phyloP scores from a whole-genome alignment of 2,113 vertebrate species.

The Nansenia antarctica region DNA sequence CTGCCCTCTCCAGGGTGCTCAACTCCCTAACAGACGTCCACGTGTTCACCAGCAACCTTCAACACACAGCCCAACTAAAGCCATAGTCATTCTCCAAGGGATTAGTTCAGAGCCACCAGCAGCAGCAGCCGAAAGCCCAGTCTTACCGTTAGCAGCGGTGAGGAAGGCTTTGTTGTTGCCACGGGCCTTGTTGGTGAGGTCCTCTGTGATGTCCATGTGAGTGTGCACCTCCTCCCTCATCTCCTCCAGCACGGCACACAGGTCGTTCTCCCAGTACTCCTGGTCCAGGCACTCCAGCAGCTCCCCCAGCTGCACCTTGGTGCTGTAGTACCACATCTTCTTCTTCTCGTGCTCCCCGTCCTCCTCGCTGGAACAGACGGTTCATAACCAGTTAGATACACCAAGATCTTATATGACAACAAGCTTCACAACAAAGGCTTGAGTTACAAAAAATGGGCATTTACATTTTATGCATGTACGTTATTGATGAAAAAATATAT shows the following conservation, averaged over 20 bases:
- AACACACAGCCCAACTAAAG: too few relatives aligned
- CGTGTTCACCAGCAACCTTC: too few relatives aligned
- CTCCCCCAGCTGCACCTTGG: constrained; percentile 88
- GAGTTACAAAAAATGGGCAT: neutral
- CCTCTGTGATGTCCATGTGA: constrained; percentile 96
- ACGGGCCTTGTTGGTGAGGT: constrained; percentile 93
- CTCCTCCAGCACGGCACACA: constrained; percentile 88
- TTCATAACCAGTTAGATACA: neutral
- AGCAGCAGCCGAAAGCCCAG: neutral
- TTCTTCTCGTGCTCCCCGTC: constrained; percentile 90
- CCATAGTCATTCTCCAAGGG: too few relatives aligned
- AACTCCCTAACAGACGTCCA: too few relatives aligned
- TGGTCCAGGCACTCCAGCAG: constrained; percentile 87
- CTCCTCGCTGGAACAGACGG: constrained; percentile 79
- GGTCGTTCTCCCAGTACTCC: constrained; percentile 93
- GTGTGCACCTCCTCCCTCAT: constrained; percentile 89
- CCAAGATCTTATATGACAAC: too few relatives aligned
- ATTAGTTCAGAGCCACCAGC: neutral
- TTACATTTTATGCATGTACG: neutral
- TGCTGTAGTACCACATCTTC: constrained; percentile 97
- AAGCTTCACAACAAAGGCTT: too few relatives aligned
- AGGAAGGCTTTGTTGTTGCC: constrained; percentile 92
- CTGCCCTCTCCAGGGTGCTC: too few relatives aligned
- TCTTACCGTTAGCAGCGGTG: constrained; percentile 86
- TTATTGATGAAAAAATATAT: neutral